Conservation (phyloP, 2,797 vertebrate species). For the Poecilia gillii region DNA sequence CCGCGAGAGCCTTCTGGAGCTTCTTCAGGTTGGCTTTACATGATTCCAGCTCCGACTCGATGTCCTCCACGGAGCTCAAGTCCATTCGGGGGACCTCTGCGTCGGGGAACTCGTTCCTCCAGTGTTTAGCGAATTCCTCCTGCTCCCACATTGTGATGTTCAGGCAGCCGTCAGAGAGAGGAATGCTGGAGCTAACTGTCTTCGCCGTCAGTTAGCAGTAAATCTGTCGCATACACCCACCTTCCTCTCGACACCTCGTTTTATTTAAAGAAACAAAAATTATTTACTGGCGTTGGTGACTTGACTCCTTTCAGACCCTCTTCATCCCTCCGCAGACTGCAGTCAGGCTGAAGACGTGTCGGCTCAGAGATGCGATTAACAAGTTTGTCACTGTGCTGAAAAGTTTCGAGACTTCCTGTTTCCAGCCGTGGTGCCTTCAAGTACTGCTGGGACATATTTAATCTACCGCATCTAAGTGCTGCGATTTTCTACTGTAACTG, state of each 20-base stretch:
- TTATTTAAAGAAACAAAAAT: not conserved
- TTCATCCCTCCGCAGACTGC: constrained; percentile 20
- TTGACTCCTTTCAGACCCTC: constrained; percentile 34
- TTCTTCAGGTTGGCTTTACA: constrained; percentile 84
- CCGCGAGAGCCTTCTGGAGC: constrained; percentile 87
- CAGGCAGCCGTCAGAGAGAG: constrained; percentile 5
- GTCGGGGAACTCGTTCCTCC: constrained; percentile 91
- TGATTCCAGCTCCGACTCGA: constrained; percentile 87
- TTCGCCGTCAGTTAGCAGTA: constrained; percentile 18
- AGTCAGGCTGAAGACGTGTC: not conserved
- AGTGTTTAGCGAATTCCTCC: constrained; percentile 89
- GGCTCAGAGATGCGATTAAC: constrained; percentile 19
- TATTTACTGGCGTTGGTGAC: not conserved
- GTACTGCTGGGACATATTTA: constrained; percentile 23
- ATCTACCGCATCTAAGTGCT: not conserved
- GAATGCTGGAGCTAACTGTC: constrained; percentile 15
- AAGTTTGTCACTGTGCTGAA: constrained; percentile 61
- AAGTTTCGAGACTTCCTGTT: constrained; percentile 77
- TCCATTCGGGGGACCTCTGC: constrained; percentile 85
- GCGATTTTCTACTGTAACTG: not conserved
- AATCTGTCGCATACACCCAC: constrained; percentile 17
- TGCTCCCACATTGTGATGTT: constrained; percentile 86
- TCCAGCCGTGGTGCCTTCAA: constrained; percentile 55
- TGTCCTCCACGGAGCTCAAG: constrained; percentile 83
- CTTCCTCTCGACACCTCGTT: constrained; percentile 10